Evolutionary conservation across 2,888 invertebrate genomes (phyloP).

Genomic region (Diarsia dahlii): DNA sequence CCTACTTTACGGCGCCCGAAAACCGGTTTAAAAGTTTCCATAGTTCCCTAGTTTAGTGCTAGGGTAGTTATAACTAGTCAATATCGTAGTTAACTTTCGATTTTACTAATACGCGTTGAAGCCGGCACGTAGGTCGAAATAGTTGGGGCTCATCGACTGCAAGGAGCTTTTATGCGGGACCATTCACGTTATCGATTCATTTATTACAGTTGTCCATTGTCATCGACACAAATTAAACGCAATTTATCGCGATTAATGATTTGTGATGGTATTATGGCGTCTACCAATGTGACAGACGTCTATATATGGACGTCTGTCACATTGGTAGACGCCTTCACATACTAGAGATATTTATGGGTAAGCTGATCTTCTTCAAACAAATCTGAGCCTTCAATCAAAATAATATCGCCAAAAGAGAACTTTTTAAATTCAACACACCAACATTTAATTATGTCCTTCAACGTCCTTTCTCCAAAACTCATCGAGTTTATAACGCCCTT

Average conservation of each 20-base stretch:
- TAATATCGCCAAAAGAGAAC: background rate
- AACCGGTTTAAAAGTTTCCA: conserved; percentile 36
- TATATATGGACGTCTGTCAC: no score
- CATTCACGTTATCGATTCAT: conserved; percentile 58
- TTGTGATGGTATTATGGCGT: conserved; percentile 13
- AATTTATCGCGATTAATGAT: conserved; percentile 37
- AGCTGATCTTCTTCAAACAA: background rate
- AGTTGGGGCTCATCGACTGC: conserved; percentile 27
- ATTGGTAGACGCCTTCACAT: no score
- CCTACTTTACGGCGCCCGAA: conserved; percentile 44
- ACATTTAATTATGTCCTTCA: conserved; percentile 5
- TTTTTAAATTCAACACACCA: background rate
- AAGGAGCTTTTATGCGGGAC: conserved; percentile 50
- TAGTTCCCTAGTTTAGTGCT: conserved; percentile 19
- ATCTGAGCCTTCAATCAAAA: background rate
- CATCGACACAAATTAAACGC: conserved; percentile 55
- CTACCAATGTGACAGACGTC: background rate
- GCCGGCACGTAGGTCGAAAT: conserved; percentile 35
- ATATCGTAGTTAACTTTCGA: conserved; percentile 61
- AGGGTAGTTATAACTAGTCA: conserved; percentile 13
- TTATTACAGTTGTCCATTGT: conserved; percentile 58
- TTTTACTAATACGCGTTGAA: conserved; percentile 56
- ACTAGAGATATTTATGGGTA: background rate
- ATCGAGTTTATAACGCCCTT: conserved; percentile 35
- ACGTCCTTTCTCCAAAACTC: conserved; percentile 31